Evolutionary conservation across 2,888 invertebrate genomes (phyloP).

Genomic region (Oconnorella tubifera): DNA sequence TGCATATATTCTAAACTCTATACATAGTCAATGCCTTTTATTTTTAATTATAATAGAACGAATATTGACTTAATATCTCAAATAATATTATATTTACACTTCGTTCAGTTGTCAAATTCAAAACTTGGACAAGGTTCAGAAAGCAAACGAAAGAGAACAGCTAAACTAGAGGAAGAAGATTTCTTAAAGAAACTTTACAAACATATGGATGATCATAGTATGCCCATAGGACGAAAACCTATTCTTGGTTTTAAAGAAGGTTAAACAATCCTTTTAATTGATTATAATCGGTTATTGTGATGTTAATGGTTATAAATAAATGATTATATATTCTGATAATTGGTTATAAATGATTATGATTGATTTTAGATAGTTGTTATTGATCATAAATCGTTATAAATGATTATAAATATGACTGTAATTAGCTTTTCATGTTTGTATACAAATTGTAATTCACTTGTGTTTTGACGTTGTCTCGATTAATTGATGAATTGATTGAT

Average conservation of each 20-base stretch:
- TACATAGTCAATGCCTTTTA: too few relatives aligned
- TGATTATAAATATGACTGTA: background rate
- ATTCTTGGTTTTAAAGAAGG: slow-evolving; percentile 70
- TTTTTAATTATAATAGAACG: too few relatives aligned
- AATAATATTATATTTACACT: too few relatives aligned
- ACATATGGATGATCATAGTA: slow-evolving; percentile 67
- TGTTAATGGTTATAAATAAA: background rate
- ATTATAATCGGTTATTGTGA: background rate
- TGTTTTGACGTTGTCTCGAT: background rate
- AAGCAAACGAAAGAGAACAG: too few relatives aligned
- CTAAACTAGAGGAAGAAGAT: slow-evolving; percentile 55
- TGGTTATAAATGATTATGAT: background rate
- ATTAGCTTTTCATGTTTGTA: background rate
- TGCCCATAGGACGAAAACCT: slow-evolving; percentile 69
- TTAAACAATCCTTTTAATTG: slow-evolving; percentile 57
- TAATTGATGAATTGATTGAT: background rate
- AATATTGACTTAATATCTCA: too few relatives aligned
- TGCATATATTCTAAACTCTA: too few relatives aligned
- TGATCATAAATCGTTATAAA: background rate
- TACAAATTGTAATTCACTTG: background rate
- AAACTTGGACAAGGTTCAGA: too few relatives aligned
- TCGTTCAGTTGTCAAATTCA: too few relatives aligned
- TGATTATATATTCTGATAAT: background rate
- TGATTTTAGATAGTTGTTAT: background rate
- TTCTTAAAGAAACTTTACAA: slow-evolving; percentile 65